phyloP scores from a whole-genome alignment of 2,113 vertebrate species.

The Cathartes aura region DNA sequence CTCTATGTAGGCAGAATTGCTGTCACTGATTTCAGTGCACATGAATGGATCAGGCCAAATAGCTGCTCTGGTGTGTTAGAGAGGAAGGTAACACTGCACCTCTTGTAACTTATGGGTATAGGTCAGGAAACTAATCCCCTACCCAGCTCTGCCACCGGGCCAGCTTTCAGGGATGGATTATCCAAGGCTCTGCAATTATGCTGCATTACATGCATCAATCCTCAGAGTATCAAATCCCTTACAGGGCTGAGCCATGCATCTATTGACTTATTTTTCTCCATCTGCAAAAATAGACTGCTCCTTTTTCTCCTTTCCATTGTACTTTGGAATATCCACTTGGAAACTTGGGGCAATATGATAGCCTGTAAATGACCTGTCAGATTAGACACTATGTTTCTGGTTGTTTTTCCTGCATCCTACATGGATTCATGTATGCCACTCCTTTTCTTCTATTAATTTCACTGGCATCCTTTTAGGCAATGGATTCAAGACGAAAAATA shows the following conservation, averaged over 20 bases:
- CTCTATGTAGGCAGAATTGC: not conserved
- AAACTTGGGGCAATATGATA: not conserved
- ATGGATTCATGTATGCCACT: not conserved
- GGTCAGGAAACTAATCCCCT: not conserved
- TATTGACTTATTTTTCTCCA: not conserved
- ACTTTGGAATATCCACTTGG: not conserved
- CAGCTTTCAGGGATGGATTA: not conserved
- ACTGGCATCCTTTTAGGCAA: not conserved
- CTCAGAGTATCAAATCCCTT: not conserved
- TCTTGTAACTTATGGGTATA: not conserved
- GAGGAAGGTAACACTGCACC: not conserved
- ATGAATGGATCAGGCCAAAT: not conserved
- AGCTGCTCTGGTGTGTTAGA: not conserved
- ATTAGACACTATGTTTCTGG: not conserved
- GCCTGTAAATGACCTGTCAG: not conserved
- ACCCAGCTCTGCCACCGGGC: not conserved
- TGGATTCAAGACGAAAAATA: not conserved
- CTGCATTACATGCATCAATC: not conserved
- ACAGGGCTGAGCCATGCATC: not conserved
- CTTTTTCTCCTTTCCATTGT: not conserved
- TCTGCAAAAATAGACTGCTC: not conserved
- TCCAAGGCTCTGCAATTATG: not conserved
- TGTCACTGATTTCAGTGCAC: not conserved
- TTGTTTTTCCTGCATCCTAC: not conserved
- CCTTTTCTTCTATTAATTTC: not conserved